These are phyloP conservation scores for Girardia tigrina DNA, from an alignment of 2,888 invertebrate species.

Conservation along the genomic window DNA sequence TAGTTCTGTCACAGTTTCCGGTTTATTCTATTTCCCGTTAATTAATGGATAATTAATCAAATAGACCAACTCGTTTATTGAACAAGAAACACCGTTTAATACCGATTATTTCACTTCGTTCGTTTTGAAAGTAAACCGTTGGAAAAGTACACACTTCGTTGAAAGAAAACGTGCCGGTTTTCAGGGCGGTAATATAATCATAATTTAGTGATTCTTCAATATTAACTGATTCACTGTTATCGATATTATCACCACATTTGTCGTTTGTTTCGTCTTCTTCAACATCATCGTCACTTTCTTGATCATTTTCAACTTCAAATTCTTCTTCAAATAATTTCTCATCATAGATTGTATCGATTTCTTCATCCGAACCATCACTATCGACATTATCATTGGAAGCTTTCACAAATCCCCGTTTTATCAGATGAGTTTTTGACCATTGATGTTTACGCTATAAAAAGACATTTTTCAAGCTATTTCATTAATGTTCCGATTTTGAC, in stretches of 20 bases:
- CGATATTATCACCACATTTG: too few relatives aligned
- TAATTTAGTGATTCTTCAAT: background rate
- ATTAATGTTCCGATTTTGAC: background rate
- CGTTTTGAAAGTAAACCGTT: background rate
- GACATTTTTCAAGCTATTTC: background rate
- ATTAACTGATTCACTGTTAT: too few relatives aligned
- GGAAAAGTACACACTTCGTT: background rate
- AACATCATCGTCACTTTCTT: background rate
- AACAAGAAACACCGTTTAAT: conserved; percentile 8
- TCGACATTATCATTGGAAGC: background rate
- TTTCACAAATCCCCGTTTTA: background rate
- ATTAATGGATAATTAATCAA: too few relatives aligned
- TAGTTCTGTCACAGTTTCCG: conserved; percentile 45
- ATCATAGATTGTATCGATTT: background rate
- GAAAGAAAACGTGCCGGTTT: background rate
- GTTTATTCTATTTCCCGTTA: conserved; percentile 49
- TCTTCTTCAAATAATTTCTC: background rate
- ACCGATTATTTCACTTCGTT: background rate
- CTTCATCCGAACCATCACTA: background rate
- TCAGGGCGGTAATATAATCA: background rate
- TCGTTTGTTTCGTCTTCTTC: background rate
- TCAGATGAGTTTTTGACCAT: background rate
- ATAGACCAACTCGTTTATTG: background rate
- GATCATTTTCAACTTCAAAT: background rate
- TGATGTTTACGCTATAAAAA: conserved; percentile 7